These are phyloP conservation scores for Pangasius larnaudii DNA, from an alignment of 2,797 vertebrate species.

Conservation along the genomic window DNA sequence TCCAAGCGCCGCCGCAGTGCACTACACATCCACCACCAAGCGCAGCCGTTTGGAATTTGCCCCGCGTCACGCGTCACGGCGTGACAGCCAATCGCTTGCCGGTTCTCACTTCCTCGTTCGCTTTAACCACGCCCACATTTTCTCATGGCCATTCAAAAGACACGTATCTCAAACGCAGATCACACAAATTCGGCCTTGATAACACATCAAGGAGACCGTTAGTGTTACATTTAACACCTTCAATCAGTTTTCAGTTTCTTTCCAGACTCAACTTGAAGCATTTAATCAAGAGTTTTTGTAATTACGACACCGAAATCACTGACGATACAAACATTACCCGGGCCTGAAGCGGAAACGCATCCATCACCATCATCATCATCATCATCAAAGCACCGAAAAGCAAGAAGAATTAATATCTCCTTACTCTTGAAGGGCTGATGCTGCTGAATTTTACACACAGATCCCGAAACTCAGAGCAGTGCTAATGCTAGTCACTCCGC, in stretches of 20 bases:
- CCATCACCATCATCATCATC: background rate
- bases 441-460: background rate
- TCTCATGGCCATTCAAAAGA: background rate
- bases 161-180: background rate
- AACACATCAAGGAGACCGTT: background rate
- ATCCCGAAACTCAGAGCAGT: background rate
- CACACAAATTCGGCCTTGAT: background rate
- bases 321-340: background rate
- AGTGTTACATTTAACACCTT: background rate
- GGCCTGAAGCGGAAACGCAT: background rate
- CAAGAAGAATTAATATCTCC: background rate
- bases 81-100: background rate
- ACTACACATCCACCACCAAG: background rate
- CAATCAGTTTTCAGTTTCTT: background rate
- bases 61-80: conserved; percentile 3
- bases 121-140: background rate
- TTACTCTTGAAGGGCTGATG: background rate
- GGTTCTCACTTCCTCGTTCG: background rate
- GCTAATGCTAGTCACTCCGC: background rate
- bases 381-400: background rate
- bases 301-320: background rate
- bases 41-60: background rate
- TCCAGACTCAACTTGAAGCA: too few relatives aligned
- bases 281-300: background rate
- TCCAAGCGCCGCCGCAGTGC: background rate